Percentiles rank a stretch among this genome's conserved stretches.
Conservation (phyloP, 1,140 invertebrate species). For the Lerema accius region DNA sequence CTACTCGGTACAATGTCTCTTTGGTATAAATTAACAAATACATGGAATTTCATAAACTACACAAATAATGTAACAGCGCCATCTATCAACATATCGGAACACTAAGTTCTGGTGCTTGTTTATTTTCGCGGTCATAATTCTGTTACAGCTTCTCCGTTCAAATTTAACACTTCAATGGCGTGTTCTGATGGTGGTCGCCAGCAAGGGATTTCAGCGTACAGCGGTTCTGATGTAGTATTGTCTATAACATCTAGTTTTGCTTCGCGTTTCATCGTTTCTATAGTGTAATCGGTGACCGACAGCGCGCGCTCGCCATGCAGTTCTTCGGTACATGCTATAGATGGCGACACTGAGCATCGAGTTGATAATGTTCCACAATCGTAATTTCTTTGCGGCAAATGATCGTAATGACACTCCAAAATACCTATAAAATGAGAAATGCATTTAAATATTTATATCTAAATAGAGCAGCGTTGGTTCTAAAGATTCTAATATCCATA, state of each 20-base stretch:
- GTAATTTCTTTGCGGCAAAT: conserved; percentile 66
- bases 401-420: conserved; percentile 80
- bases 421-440: conserved; percentile 62
- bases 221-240: conserved; percentile 67
- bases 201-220: conserved; percentile 80
- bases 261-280: conserved; percentile 74
- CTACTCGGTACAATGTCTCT: conserved; percentile 2
- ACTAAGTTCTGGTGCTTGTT: conserved; percentile 28
- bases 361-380: conserved; percentile 54
- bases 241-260: conserved; percentile 69
- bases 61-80: conserved; percentile 40
- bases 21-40: conserved; percentile 15
- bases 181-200: conserved; percentile 74
- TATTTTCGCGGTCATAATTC: conserved; percentile 71
- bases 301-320: conserved; percentile 49
- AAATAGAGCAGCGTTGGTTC: too few relatives aligned
- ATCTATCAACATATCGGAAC: conserved; percentile 42
- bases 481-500: too few relatives aligned
- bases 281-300: conserved; percentile 61
- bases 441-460: conserved; percentile 7
- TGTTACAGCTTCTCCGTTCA: conserved; percentile 77
- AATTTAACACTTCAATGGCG: conserved; percentile 67
- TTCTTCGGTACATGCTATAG: conserved; percentile 57
- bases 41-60: conserved; percentile 10
- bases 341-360: conserved; percentile 60